phyloP scores from a whole-genome alignment of 2,113 vertebrate genomes.

The Lates calcarifer region DNA sequence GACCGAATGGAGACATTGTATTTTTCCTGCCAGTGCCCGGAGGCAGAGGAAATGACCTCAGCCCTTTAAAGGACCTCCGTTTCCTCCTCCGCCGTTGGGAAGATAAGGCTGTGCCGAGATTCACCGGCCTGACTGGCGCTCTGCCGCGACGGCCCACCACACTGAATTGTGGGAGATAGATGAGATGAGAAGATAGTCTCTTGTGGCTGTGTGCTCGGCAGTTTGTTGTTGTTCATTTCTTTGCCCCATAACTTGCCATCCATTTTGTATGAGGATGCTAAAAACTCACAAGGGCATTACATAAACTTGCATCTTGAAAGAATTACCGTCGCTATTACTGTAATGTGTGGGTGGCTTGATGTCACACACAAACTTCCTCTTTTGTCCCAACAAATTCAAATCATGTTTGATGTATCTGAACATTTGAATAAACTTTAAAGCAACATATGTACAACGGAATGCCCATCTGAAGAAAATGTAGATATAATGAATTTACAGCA shows the following conservation, averaged over 20 bases:
- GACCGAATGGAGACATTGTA: conserved; percentile 85
- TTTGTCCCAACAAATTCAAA: conserved; percentile 27
- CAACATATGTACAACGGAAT: background rate
- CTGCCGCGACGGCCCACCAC: conserved; percentile 68
- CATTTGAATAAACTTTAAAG: conserved; percentile 38
- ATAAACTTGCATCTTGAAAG: conserved; percentile 65
- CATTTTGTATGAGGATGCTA: conserved; percentile 62
- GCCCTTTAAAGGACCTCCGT: conserved; percentile 88
- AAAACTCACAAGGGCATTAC: conserved; percentile 61
- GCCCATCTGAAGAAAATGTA: background rate
- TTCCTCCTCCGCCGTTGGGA: conserved; percentile 85
- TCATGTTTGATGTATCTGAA: conserved; percentile 20
- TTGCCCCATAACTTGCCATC: conserved; percentile 55
- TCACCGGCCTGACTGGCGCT: conserved; percentile 78
- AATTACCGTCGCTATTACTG: conserved; percentile 52
- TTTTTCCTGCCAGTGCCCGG: conserved; percentile 85
- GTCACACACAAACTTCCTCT: conserved; percentile 40
- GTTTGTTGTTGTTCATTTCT: conserved; percentile 63
- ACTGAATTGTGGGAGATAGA: conserved; percentile 88
- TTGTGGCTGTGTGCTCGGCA: conserved; percentile 53
- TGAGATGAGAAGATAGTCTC: conserved; percentile 88
- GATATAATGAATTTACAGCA: background rate
- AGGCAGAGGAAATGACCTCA: conserved; percentile 92
- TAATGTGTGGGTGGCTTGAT: conserved; percentile 48
- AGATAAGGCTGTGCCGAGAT: conserved; percentile 85